Evolutionary conservation across 2,797 vertebrate species (phyloP).

Genomic region (Emydoidea blandingii): DNA sequence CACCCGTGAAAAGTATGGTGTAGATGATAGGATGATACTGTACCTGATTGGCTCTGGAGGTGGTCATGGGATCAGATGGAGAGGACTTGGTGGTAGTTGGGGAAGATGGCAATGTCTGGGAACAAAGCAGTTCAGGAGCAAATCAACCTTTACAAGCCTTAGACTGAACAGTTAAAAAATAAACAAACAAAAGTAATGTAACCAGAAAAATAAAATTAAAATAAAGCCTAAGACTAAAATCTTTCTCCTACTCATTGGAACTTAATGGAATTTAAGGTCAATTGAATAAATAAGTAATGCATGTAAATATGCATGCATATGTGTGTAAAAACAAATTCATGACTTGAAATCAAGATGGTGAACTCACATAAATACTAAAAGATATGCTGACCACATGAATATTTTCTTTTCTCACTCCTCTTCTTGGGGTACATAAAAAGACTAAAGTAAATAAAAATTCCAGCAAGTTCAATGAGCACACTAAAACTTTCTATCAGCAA

Average conservation of each 20-base stretch:
- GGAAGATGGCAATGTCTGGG: conserved; percentile 93
- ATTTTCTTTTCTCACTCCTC: conserved; percentile 78
- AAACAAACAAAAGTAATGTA: conserved; percentile 84
- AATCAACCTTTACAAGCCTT: conserved; percentile 89
- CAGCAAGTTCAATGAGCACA: conserved; percentile 81
- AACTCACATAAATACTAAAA: conserved; percentile 82
- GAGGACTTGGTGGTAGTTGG: conserved; percentile 93
- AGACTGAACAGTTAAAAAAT: conserved; percentile 85
- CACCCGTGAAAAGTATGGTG: conserved; percentile 87
- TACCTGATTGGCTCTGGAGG: conserved; percentile 93
- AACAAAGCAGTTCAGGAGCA: conserved; percentile 93
- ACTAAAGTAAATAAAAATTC: conserved; percentile 78
- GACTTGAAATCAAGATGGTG: conserved; percentile 85
- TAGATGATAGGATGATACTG: conserved; percentile 90
- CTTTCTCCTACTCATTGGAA: conserved; percentile 82
- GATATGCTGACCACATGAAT: conserved; percentile 77
- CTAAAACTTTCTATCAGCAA: conserved; percentile 69
- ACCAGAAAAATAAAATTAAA: conserved; percentile 81
- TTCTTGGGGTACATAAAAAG: conserved; percentile 76
- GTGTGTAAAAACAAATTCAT: conserved; percentile 87
- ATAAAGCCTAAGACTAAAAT: conserved; percentile 80
- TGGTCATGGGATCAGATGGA: conserved; percentile 93
- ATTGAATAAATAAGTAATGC: conserved; percentile 82
- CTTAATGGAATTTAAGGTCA: conserved; percentile 86
- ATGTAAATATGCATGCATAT: conserved; percentile 86